phyloP scores from a whole-genome alignment of 2,797 vertebrate genomes.

The Myripristis jacobus region DNA sequence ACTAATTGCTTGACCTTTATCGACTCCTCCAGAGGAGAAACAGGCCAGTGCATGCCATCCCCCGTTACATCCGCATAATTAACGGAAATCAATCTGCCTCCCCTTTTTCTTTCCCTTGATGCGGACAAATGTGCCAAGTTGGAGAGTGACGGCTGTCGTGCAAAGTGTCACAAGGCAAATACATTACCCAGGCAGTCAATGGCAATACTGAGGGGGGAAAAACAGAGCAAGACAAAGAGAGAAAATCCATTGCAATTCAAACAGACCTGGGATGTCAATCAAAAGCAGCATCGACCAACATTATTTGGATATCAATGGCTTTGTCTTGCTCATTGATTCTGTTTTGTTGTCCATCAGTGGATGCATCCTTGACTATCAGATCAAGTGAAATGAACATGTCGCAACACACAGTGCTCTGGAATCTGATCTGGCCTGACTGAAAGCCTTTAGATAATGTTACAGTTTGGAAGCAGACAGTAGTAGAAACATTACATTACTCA shows the following conservation, averaged over 20 bases:
- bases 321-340: conserved; percentile 63
- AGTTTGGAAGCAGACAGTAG: neutral
- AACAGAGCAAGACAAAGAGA: conserved; percentile 6
- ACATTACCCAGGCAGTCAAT: conserved; percentile 70
- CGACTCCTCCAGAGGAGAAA: conserved; percentile 81
- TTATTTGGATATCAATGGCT: conserved; percentile 72
- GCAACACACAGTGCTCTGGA: neutral
- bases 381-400: conserved; percentile 35
- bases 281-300: conserved; percentile 60
- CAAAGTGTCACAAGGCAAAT: conserved; percentile 73
- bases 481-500: neutral
- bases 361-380: conserved; percentile 25
- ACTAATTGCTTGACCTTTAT: conserved; percentile 88
- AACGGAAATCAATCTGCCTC: conserved; percentile 87
- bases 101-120: conserved; percentile 78
- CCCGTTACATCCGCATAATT: conserved; percentile 91
- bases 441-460: neutral
- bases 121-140: conserved; percentile 53
- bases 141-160: conserved; percentile 76
- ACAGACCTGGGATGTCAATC: conserved; percentile 57
- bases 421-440: neutral
- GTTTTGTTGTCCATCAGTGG: conserved; percentile 54
- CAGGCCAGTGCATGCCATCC: conserved; percentile 66
- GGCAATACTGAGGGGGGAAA: conserved; percentile 14
- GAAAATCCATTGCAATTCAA: conserved; percentile 55